A percentile compares a stretch with the other conserved stretches of the same genome.
phyloP scores from a whole-genome alignment of 2,888 invertebrate genomes.

The Limenitis camilla region DNA sequence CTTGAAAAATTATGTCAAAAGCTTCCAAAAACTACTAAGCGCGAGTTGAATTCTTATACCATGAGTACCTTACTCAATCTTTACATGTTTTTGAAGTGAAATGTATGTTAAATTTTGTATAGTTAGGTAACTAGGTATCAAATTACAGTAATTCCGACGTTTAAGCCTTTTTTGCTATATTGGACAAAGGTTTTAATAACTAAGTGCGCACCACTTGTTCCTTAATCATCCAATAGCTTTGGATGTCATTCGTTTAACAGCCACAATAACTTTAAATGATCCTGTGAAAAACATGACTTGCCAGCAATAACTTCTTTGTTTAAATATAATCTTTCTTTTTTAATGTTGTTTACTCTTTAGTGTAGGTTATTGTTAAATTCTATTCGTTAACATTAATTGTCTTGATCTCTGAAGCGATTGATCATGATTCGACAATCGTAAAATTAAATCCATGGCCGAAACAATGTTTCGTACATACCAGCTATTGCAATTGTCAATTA shows the following conservation, averaged over 20 bases:
- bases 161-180: conserved; percentile 9
- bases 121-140: not conserved
- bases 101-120: too few species aligned
- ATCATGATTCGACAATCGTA: conserved; percentile 6
- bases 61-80: too few species aligned
- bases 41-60: too few species aligned
- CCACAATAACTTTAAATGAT: conserved; percentile 6
- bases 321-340: too few species aligned
- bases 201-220: conserved; percentile 7
- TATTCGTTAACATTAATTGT: too few species aligned
- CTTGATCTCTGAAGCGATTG: not conserved
- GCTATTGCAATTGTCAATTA: too few species aligned
- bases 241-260: conserved; percentile 1
- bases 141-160: not conserved
- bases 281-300: not conserved
- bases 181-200: conserved; percentile 17
- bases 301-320: not conserved
- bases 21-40: too few species aligned
- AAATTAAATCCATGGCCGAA: conserved; percentile 26
- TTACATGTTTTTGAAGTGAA: too few species aligned
- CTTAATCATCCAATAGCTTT: conserved; percentile 11
- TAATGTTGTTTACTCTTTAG: not conserved
- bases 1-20: too few species aligned
- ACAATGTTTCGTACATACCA: too few species aligned
- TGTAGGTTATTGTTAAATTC: too few species aligned